A percentile compares a stretch with the other conserved stretches of the same genome.
Conservation (phyloP, 1,140 invertebrate species). For the Lanistes nyassanus region DNA sequence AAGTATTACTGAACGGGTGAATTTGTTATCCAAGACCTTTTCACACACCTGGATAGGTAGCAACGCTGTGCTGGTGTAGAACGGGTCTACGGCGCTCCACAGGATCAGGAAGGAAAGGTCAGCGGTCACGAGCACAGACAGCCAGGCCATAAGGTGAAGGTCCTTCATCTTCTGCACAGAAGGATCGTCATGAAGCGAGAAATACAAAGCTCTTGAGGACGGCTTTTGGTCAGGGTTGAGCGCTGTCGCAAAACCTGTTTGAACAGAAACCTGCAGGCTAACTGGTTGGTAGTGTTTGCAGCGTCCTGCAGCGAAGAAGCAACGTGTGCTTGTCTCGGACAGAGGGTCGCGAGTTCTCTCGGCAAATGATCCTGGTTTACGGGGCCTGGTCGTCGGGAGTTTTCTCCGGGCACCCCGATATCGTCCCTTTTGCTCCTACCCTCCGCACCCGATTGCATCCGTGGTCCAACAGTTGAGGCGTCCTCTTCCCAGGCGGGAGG, state of each 20-base stretch:
- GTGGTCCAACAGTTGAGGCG: no score
- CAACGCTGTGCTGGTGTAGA: not conserved
- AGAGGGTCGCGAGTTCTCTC: not conserved
- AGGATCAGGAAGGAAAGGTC: slow-evolving; percentile 32
- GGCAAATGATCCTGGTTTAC: no score
- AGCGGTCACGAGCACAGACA: slow-evolving; percentile 23
- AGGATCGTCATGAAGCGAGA: not conserved
- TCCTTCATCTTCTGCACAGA: slow-evolving; percentile 35
- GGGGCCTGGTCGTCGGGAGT: no score
- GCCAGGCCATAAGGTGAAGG: slow-evolving; percentile 27
- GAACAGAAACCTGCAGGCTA: not conserved
- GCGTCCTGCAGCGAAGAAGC: not conserved
- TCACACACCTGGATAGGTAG: slow-evolving; percentile 26
- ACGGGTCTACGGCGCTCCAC: slow-evolving; percentile 30
- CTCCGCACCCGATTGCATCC: no score
- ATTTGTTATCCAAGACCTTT: no score
- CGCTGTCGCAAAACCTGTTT: not conserved
- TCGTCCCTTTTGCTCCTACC: no score
- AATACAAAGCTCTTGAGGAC: no score
- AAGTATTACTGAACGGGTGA: no score
- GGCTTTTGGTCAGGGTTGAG: no score
- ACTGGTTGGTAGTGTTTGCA: not conserved
- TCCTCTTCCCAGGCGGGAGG: no score
- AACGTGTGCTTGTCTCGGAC: not conserved
- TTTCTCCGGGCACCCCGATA: no score